Percentiles rank a stretch among this genome's conserved stretches.
Evolutionary conservation across 2,888 invertebrate genomes (phyloP).

Genomic region (Patella ulyssiponensis): DNA sequence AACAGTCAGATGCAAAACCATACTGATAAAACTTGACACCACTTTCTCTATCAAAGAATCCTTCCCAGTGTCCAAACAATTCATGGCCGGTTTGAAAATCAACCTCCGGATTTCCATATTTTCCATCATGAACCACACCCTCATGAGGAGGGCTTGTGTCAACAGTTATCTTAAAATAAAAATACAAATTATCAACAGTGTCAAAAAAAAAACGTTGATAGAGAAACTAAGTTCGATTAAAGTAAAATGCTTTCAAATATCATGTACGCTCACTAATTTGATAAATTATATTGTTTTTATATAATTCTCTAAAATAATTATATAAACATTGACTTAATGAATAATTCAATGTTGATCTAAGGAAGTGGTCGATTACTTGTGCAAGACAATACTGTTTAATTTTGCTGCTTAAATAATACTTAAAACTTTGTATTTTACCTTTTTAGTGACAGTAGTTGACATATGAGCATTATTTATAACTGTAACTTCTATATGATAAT

Average conservation of each 20-base stretch:
- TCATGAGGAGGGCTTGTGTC: slow-evolving; percentile 53
- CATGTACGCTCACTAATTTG: no score
- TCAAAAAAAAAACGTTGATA: no score
- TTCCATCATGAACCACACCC: slow-evolving; percentile 52
- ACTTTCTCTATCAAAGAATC: slow-evolving; percentile 59
- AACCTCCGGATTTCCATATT: slow-evolving; percentile 43
- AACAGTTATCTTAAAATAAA: slow-evolving; percentile 48
- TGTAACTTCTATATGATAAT: slow-evolving; percentile 49
- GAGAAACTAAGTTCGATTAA: no score
- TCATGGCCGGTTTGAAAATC: slow-evolving; percentile 46
- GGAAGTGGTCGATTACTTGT: no score
- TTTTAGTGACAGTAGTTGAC: slow-evolving; percentile 32
- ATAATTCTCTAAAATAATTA: no score
- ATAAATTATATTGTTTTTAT: no score
- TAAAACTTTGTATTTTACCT: slow-evolving; percentile 34
- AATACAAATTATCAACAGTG: no score
- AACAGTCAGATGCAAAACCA: slow-evolving; percentile 38
- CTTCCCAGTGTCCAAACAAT: slow-evolving; percentile 51
- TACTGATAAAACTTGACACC: slow-evolving; percentile 52
- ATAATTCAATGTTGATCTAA: no score
- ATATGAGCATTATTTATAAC: slow-evolving; percentile 47
- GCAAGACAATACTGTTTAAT: neutral
- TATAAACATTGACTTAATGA: neutral
- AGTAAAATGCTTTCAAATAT: no score
- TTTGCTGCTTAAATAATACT: neutral